Evolutionary conservation across 2,888 invertebrate genomes (phyloP), one percentile per base, ranked within the genome.

Genomic region (Ectemnius lituratus): DNA sequence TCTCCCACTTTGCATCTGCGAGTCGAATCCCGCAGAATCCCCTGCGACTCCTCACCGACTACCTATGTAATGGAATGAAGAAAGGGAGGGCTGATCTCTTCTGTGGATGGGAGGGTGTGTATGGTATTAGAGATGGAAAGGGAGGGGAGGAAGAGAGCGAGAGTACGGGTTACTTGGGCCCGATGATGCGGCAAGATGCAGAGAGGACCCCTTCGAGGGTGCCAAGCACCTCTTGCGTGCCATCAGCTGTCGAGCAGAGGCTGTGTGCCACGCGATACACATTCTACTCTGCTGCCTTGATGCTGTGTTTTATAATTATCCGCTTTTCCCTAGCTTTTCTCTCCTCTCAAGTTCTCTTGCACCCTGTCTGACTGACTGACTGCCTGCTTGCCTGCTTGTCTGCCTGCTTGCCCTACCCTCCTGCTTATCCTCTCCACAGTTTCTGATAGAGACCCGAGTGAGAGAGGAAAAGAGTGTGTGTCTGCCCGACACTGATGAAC

Each of bases 101-200:
- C 8, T 11, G 16, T 13, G 52, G 16, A 16, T 11, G 14, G 52
- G 52, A 52, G 52, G n/a, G 52, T 5, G 14, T 14, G 52, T 5
- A 2, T 16, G 52, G 14, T 52, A 52, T 16, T 52, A 13, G 52
- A 52, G 52, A 16, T 4, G 16, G n/a, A 23, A 23, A 23, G 3
- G 23, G 23, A 3, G 23, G 23, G 23, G 3, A 3, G 0, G 3
- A 3, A 23, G 23, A 3, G 23, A 23, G 23, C 3, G 16, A 52
- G 52, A 52, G 52, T 14, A 52, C 37, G 37, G 37, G 37, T 37
- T 37, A 37, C 8, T 37, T 11, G 37, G 27, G 62, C 11, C n/a
- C 59, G 62, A 75, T 74, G 75, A 75, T 62, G 75, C 27, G 69
- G 74, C 74, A 64, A 58, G 60, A 67, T 59, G 56, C 52, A 56